Conservation (phyloP, 2,888 invertebrate species). For the Acanthosepion lycidas region DNA sequence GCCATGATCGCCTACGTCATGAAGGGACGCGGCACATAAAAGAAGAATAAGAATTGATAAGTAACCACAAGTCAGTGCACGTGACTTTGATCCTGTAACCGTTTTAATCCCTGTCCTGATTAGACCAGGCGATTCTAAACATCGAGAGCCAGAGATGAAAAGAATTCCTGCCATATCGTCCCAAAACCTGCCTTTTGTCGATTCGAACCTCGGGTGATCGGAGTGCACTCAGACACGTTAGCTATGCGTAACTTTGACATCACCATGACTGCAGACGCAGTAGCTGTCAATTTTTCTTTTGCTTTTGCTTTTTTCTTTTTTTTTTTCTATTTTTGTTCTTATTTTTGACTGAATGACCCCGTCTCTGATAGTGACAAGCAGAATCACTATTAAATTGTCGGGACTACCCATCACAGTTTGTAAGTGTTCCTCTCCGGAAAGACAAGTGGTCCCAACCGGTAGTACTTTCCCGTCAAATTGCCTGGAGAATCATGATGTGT, state of each 20-base stretch:
- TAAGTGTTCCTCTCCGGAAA: constrained; percentile 33
- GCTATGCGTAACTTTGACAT: background rate
- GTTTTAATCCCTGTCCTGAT: no score
- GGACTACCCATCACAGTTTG: constrained; percentile 33
- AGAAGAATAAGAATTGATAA: no score
- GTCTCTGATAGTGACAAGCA: background rate
- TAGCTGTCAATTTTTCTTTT: background rate
- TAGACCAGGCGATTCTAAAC: no score
- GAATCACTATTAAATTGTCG: background rate
- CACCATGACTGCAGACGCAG: background rate
- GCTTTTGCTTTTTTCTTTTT: background rate
- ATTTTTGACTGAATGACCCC: background rate
- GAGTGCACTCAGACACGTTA: background rate
- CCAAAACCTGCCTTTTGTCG: background rate
- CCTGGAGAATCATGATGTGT: background rate
- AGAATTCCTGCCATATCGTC: background rate
- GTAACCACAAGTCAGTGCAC: no score
- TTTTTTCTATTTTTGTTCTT: background rate
- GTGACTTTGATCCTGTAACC: no score
- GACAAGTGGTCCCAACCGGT: constrained; percentile 21
- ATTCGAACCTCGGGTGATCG: background rate
- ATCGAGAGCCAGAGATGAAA: no score
- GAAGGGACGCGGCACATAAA: no score
- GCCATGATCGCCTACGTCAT: no score
- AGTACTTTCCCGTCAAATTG: background rate